Evolutionary conservation across 2,888 invertebrate genomes (phyloP), one percentile per base, ranked within the genome.

Genomic region (Protonemura montana): DNA sequence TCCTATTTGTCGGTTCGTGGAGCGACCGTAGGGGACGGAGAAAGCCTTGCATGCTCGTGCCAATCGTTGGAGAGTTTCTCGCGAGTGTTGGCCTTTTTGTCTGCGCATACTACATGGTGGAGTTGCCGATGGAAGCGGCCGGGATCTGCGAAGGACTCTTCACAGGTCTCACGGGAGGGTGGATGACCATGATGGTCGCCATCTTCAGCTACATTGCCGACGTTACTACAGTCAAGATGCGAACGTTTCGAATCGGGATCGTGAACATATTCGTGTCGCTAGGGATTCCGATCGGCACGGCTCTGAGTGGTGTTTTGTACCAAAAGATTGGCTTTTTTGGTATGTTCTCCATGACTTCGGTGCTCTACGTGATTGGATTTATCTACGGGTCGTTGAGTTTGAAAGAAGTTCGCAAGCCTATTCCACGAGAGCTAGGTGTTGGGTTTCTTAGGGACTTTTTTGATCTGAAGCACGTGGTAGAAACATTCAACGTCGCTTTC

Each of bases 121-220:
- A 95, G 90, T 91, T 96, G 76, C 96, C 96, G 0, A 95, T 97
- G 93, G 97, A 97, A 92, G 95, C 94, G 0, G 88, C 87, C 0
- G 97, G 96, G 0, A 93, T 96, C 5, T 95, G 96, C 0, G 97
- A 97, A 91, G 96, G 96, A 0, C 93, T 97, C 88, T 96, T 96
- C 91, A 97, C 97, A 0, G 96, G 96, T 0, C 90, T 97, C 7
- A 96, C 96, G 0, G 96, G 97, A 13, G 97, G 97, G 10, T 97
- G 97, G 97, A 96, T 96, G 90, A 96, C 96, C 41, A 96, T 97
- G 96, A 95, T 97, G 89, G 97, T 97, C 96, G 96, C 96, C 27
- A 95, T 97, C 88, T 96, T 98, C 91, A 96, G 97, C 91, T 98
- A 97, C 90, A 95, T 98, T 87, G 96, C 95, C 0, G 97, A 98